Base-by-base conservation (phyloP, 2,113 vertebrate genomes). In the Andinoacara biseriatus region DNA sequence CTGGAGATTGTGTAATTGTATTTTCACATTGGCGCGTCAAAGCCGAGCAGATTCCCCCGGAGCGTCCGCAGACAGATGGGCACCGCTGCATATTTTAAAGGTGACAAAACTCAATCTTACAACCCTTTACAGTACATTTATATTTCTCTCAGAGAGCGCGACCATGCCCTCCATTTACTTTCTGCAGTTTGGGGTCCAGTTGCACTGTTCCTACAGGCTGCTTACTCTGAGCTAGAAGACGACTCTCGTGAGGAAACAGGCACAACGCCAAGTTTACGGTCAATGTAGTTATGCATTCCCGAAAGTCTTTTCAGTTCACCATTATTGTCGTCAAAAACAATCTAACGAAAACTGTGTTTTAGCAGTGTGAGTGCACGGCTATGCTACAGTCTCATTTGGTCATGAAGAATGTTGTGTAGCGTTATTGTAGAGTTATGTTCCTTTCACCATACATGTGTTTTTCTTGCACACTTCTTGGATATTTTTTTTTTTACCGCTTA, bases 1-100 rank as follows among this genome's bases (percentile, higher is more conserved):
- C 90, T 69, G 33, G 89, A 92, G 94, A 93, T 87, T 80, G 63
- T 82, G 87, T 90, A 92, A 93, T 90, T 92, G 91, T 91, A 86
- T 93, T 91, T 91, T 86, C 85, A 87, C 89, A 72, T 88, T 75
- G 88, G 80, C 78, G 81, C 82, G 78, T 90, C 92, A 90, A 84
- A 91, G 85, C 85, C 17, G 75, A 85, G 80, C 80, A 82, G 83
- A 87, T 84, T 80, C 86, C 89, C 65, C 89, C 5, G 63, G 77
- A 92, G 90, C 76, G 7, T 26, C 87, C 56, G 58, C 84, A 82
- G 82, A 89, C 86, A 87, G 90, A 91, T 86, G 91, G 86, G 76
- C 81, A 76, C 58, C 2, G 67, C 87, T 92, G 86, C 85, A 86
- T 92, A 87, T 93, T 93, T 93, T 62, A 83, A 90, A 89, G 85